Base-by-base conservation (phyloP, 2,797 vertebrate genomes). In the Aldrovandia affinis region DNA sequence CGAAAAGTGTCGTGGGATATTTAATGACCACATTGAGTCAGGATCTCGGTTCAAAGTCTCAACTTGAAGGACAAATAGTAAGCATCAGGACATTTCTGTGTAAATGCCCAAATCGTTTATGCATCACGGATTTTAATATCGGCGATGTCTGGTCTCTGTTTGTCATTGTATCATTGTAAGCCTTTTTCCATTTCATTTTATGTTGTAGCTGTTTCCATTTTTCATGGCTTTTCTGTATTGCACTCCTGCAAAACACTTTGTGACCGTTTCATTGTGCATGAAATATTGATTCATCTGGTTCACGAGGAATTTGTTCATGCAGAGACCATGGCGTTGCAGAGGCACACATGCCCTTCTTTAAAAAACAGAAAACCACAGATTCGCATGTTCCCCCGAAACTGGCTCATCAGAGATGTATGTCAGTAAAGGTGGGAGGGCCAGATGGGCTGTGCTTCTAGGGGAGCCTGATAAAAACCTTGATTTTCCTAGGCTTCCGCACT, bases 351-450 rank as follows among this genome's bases (percentile, higher is more conserved):
- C 42, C 39, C 25, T 77, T 8, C 39, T 44, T 77, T 77, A 39
- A 77, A 20, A 70, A 39, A 20, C 33, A 44, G 25, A 44, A 77
- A 25, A 25, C 15, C 44, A 10, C 3, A 0, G 42, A 77, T 77
- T 42, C 42, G 25, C 42, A 77, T 18, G n/a, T 7, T 70, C 65
- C 42, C n/a, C 39, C n/a, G 59, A 63, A 63, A n/a, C 59, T 57
- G 25, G 42, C 73, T n/a, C 22, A 47, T 47, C 22, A 6, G 73
- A 44, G 73, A 47, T 28, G 73, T 9, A 77, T 77, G 22, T 7
- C 73, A 77, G 42, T 47, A 77, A 20, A 73, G 68, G 68, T 73
- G 68, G 36, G 68, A 42, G 68, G 33, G 33, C 68, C 42, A 47
- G 42, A 77, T 47, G 42, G 39, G n/a, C 73, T 47, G 70, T 70